Evolutionary conservation across 1,140 invertebrate genomes (phyloP).

Genomic region (Cryptotermes secundus): DNA sequence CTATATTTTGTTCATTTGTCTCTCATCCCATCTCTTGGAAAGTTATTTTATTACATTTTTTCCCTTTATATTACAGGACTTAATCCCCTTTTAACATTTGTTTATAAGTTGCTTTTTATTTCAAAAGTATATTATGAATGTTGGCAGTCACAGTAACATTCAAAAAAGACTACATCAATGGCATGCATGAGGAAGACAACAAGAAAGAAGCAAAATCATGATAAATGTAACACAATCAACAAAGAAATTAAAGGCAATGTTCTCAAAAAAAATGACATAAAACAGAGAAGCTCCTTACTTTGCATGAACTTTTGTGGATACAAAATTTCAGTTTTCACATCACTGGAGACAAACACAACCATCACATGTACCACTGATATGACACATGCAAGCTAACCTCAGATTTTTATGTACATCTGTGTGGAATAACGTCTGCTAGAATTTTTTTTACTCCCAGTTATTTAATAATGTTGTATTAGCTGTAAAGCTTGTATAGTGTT

Average conservation of each 20-base stretch:
- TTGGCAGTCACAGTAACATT: not conserved
- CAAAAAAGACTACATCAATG: not conserved
- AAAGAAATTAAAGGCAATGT: not conserved
- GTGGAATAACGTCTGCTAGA: no score
- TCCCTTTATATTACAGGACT: not conserved
- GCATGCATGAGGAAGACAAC: not conserved
- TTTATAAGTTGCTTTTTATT: not conserved
- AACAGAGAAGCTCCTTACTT: not conserved
- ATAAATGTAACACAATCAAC: not conserved
- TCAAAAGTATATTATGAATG: not conserved
- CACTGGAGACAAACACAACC: no score
- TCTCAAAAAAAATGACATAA: not conserved
- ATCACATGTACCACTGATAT: no score
- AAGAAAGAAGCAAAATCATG: not conserved
- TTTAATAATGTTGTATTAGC: no score
- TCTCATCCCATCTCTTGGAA: not conserved
- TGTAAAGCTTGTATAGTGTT: no score
- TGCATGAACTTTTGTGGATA: constrained; percentile 3
- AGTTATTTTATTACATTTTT: not conserved
- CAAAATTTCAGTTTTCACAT: not conserved
- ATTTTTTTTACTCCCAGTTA: no score
- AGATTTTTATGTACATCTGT: no score
- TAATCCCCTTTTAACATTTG: not conserved
- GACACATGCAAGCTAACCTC: no score
- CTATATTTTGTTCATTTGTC: not conserved